Evolutionary conservation across 53 echinoderm and acorn worm genomes (phyloP), one percentile per base, ranked within the genome.

Genomic region (Mesocentrotus franciscanus): DNA sequence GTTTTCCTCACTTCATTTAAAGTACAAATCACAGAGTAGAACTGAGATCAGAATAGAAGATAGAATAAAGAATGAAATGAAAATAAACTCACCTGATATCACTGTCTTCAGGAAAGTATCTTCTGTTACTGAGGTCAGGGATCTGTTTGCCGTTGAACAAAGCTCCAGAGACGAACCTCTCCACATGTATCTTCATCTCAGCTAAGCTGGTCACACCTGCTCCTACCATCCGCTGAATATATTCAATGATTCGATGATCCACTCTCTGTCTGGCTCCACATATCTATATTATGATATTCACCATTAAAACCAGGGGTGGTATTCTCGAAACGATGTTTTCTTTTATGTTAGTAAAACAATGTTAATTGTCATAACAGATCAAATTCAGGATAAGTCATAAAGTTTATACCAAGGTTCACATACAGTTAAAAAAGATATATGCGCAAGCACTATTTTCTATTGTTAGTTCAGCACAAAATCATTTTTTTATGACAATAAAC

Each of bases 181-280:
- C 90, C 0, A 90, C 39, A 26, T 90, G 90, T 58, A 90, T n/a
- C 61, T 60, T 58, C 90, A 90, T 90, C 90, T 90, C 90, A 60
- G 32, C 61, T n/a, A 90, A 11, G 12, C 90, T 90, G 61, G 60
- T 60, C 7, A 90, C 90, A 1, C 90, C 90, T 29, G 90, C 33
- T 26, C 90, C 90, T 29, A 90, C 90, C 90, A 90, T 90, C 4
- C 61, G 90, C 61, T 90, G 90, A 34, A 90, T 90, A 59, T 90
- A 90, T 34, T 90, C 90, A 60, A 90, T 90, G 90, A 90, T 90
- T 10, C 90, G 90, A 60, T 90, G 90, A n/a, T 90, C 90, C 30
- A 90, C 90, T 24, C 90, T 58, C 61, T 90, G 90, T n/a, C 90
- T 24, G 6, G 90, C 90, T 60, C 90, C 90, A 60, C 90, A 90